phyloP scores from a whole-genome alignment of 2,888 invertebrate genomes.

The Cephonodes hylas region DNA sequence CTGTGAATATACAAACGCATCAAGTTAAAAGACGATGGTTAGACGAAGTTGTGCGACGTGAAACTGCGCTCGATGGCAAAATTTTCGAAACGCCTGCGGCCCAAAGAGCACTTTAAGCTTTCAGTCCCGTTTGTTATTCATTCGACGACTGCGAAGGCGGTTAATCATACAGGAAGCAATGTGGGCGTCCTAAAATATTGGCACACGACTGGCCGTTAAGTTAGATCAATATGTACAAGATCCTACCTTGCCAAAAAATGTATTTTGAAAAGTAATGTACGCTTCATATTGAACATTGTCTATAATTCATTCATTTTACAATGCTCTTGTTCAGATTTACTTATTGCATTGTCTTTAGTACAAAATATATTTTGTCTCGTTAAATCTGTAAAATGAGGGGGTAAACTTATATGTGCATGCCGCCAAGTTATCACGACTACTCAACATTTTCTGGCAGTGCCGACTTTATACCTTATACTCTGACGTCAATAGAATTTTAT shows the following conservation, averaged over 20 bases:
- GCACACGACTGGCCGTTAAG: not conserved
- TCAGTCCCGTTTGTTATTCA: not conserved
- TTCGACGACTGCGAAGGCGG: not conserved
- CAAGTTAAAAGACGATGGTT: not conserved
- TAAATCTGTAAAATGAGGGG: no score
- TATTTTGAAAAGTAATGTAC: not conserved
- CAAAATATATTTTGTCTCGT: no score
- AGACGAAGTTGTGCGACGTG: not conserved
- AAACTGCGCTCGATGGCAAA: not conserved
- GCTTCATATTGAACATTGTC: no score
- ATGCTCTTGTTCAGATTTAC: no score
- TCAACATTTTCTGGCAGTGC: not conserved
- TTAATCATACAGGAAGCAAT: not conserved
- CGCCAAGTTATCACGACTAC: no score
- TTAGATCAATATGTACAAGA: not conserved
- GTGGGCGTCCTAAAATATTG: not conserved
- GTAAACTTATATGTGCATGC: no score
- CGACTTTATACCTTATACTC: not conserved
- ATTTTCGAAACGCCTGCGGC: not conserved
- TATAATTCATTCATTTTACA: no score
- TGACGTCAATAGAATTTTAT: conserved; percentile 6
- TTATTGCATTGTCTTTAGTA: no score
- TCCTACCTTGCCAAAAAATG: not conserved
- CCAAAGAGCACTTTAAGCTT: not conserved
- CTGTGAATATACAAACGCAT: not conserved